Percentiles rank a stretch among this genome's conserved stretches.
Evolutionary conservation across 2,797 vertebrate genomes (phyloP).

Genomic region (Ciconia nigra): DNA sequence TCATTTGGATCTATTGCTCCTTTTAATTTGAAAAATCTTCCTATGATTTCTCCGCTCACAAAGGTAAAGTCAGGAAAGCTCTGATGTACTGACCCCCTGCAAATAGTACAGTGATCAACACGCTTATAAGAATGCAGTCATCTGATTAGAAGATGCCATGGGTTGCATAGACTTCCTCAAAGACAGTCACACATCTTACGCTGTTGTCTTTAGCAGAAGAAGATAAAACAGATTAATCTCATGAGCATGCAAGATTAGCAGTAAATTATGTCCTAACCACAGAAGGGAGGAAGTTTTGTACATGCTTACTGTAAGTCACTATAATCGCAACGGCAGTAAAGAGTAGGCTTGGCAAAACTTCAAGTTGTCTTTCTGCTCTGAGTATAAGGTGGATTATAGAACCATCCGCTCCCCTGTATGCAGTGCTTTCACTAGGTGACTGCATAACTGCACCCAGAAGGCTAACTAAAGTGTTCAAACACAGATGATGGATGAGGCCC

Average conservation of each 20-base stretch:
- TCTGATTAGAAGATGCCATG: neutral
- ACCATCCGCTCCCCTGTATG: neutral
- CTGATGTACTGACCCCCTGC: constrained; percentile 92
- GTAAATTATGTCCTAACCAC: neutral
- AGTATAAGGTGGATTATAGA: neutral
- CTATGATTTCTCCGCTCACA: constrained; percentile 82
- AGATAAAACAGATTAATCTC: neutral
- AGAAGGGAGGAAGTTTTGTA: neutral
- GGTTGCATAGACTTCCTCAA: neutral
- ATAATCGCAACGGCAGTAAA: neutral
- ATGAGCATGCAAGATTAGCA: neutral
- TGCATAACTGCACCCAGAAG: neutral
- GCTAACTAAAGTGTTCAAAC: neutral
- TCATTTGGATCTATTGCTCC: constrained; percentile 89
- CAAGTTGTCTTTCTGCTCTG: neutral
- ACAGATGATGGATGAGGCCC: neutral
- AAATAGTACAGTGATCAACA: neutral
- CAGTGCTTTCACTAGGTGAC: neutral
- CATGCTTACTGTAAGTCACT: neutral
- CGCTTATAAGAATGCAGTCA: neutral
- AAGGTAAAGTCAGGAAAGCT: constrained; percentile 98
- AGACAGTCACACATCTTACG: neutral
- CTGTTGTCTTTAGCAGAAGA: neutral
- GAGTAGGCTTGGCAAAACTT: neutral
- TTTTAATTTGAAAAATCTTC: constrained; percentile 85